phyloP scores from a whole-genome alignment of 2,113 vertebrate species.

The Gnathonemus echidnorhynchus region DNA sequence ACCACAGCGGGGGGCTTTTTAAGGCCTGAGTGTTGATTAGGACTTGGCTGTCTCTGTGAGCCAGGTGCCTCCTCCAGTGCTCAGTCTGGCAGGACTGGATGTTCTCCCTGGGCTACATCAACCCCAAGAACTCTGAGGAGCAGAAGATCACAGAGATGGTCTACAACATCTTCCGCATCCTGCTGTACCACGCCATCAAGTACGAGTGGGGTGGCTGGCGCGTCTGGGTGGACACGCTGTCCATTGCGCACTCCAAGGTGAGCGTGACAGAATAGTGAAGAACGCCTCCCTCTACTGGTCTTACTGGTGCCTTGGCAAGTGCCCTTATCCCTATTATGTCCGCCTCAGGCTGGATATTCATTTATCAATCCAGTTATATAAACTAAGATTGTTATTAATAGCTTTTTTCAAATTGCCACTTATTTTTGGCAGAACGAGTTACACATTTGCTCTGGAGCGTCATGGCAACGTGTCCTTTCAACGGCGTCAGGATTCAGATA shows the following conservation, averaged over 20 bases:
- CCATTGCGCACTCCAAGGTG: constrained; percentile 98
- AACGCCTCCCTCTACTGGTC: background rate
- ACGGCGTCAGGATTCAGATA: background rate
- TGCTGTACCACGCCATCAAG: constrained; percentile 97
- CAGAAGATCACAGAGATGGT: constrained; percentile 99
- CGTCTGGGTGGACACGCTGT: constrained; percentile 97
- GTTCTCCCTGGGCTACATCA: constrained; percentile 98
- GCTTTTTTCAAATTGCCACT: background rate
- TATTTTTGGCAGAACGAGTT: background rate
- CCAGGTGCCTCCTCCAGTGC: constrained; percentile 94
- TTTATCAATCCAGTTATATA: background rate
- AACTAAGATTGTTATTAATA: background rate
- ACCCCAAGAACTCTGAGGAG: constrained; percentile 94
- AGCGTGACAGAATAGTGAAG: constrained; percentile 20
- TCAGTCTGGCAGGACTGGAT: constrained; percentile 99
- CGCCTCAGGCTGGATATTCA: background rate
- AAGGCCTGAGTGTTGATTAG: background rate
- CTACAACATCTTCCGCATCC: constrained; percentile 97
- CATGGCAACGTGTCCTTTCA: constrained; percentile 4
- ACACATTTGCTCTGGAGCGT: background rate
- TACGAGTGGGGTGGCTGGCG: constrained; percentile 99
- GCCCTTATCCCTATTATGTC: background rate
- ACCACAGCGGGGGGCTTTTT: background rate
- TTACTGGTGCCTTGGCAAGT: background rate
- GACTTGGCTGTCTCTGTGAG: background rate